Percentiles rank a stretch among this genome's conserved stretches.
Conservation (phyloP, 2,113 vertebrate genomes). For the Phaethon lepturus region DNA sequence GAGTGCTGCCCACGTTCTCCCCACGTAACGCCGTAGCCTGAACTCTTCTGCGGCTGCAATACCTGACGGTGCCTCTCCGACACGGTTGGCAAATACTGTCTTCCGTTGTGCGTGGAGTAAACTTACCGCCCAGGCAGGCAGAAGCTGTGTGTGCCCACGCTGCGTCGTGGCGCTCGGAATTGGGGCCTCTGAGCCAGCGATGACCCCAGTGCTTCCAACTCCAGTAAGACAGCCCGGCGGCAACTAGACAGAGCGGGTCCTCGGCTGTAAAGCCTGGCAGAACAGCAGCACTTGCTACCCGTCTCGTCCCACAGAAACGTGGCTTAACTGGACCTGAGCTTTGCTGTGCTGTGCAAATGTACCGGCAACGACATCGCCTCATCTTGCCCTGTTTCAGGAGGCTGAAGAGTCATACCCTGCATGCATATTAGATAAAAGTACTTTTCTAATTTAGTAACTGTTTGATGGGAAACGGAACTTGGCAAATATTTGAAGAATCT, state of each 20-base stretch:
- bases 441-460: background rate
- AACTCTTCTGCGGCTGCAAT: background rate
- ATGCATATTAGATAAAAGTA: background rate
- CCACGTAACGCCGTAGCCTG: rapidly evolving
- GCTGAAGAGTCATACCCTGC: background rate
- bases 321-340: background rate
- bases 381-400: background rate
- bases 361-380: background rate
- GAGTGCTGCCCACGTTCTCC: background rate
- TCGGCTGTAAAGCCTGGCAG: background rate
- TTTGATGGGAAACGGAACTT: background rate
- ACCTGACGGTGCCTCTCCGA: background rate
- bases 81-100: background rate
- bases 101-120: background rate
- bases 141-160: background rate
- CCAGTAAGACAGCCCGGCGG: background rate
- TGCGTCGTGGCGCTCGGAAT: rapidly evolving
- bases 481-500: background rate
- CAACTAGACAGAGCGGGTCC: background rate
- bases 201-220: background rate
- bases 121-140: background rate
- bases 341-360: background rate
- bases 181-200: background rate
- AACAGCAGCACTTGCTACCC: background rate
- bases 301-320: background rate